These are phyloP conservation scores for Bombus superbus DNA, from an alignment of 1,140 invertebrate genomes.

Conservation along the genomic window DNA sequence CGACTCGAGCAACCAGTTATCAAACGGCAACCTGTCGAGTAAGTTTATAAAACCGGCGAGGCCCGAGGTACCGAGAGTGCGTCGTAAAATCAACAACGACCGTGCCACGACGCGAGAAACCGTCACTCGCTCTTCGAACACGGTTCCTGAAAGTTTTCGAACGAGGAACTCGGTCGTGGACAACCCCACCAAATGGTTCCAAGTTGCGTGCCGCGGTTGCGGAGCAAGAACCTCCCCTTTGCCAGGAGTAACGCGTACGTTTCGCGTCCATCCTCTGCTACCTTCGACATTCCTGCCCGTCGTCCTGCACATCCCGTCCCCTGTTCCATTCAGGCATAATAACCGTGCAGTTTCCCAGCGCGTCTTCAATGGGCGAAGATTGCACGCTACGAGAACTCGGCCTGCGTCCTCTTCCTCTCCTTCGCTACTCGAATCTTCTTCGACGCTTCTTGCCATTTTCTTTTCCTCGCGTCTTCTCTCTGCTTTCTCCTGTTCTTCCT, in stretches of 20 bases:
- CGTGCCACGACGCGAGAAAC: conserved; percentile 24
- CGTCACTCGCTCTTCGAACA: conserved; percentile 11
- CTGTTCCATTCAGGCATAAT: conserved; percentile 81
- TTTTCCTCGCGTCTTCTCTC: conserved; percentile 35
- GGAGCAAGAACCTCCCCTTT: conserved; percentile 69
- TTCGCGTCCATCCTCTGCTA: conserved; percentile 72
- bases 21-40: conserved; percentile 52
- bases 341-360: conserved; percentile 82
- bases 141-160: conserved; percentile 50
- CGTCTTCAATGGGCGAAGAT: conserved; percentile 82
- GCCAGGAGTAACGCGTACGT: conserved; percentile 66
- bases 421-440: neutral
- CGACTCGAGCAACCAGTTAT: conserved; percentile 9
- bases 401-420: conserved; percentile 66
- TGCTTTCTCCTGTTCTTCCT: conserved; percentile 30
- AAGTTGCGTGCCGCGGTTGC: conserved; percentile 72
- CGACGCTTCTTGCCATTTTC: conserved; percentile 28
- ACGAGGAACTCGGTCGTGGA: conserved; percentile 35
- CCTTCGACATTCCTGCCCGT: conserved; percentile 70
- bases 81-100: conserved; percentile 54
- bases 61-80: neutral
- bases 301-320: conserved; percentile 64
- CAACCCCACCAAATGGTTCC: conserved; percentile 55
- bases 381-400: conserved; percentile 80
- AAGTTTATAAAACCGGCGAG: conserved; percentile 47